Evolutionary conservation across 2,797 vertebrate species (phyloP).

Genomic region (Fratercula arctica): DNA sequence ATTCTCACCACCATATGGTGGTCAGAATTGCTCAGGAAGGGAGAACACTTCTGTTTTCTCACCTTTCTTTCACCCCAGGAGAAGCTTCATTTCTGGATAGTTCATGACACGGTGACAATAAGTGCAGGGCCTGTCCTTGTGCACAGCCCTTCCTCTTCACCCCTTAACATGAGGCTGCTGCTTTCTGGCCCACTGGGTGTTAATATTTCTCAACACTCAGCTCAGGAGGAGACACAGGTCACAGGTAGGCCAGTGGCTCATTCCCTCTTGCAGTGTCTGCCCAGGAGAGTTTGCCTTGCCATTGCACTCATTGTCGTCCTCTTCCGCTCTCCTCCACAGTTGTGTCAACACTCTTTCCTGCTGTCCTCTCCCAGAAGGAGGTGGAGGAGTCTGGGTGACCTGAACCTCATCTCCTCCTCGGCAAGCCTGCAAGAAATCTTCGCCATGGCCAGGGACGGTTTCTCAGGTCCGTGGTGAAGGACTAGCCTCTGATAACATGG

Average conservation of each 20-base stretch:
- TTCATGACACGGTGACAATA: neutral
- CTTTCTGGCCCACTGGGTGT: neutral
- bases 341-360: neutral
- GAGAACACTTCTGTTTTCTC: constrained; percentile 13
- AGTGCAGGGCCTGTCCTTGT: neutral
- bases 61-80: neutral
- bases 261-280: neutral
- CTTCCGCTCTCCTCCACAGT: neutral
- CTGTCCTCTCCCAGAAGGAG: neutral
- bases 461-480: neutral
- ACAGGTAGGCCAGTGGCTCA: neutral
- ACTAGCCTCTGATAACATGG: neutral
- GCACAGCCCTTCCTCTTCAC: neutral
- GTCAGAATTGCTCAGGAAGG: neutral
- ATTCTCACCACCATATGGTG: constrained; percentile 30
- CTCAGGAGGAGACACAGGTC: neutral
- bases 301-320: neutral
- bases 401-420: neutral
- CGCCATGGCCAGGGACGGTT: neutral
- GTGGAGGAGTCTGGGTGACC: neutral
- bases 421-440: neutral
- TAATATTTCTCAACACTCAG: neutral
- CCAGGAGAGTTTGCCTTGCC: neutral
- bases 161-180: neutral
- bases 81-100: neutral